These are phyloP conservation scores for Andricus curvator DNA, from an alignment of 2,888 invertebrate species.

Conservation along the genomic window DNA sequence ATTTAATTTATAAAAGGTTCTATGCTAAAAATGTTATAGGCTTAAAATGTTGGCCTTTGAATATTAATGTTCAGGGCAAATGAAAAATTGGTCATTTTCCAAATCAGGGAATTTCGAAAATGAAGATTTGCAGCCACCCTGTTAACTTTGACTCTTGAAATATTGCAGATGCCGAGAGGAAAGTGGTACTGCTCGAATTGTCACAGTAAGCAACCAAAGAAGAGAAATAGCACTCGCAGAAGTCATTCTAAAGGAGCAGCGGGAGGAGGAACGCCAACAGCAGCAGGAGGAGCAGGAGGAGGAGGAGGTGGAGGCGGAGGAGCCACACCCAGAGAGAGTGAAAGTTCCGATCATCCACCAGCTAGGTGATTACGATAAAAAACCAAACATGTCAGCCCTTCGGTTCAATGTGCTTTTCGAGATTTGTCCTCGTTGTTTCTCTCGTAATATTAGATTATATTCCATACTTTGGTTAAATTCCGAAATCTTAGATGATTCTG, in stretches of 20 bases:
- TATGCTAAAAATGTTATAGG: no score
- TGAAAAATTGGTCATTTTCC: no score
- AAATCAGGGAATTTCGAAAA: no score
- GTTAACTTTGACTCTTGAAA: slow-evolving; percentile 13
- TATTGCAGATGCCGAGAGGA: slow-evolving; percentile 85
- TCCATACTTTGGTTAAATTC: neutral
- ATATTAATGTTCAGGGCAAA: no score
- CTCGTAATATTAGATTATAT: slow-evolving; percentile 35
- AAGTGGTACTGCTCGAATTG: slow-evolving; percentile 95
- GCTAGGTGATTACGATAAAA: slow-evolving; percentile 79
- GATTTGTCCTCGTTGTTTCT: slow-evolving; percentile 50
- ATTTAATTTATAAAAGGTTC: no score
- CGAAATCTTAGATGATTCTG: slow-evolving; percentile 54
- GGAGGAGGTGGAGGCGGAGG: slow-evolving; percentile 79
- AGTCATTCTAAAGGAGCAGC: slow-evolving; percentile 70
- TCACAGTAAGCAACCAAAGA: slow-evolving; percentile 88
- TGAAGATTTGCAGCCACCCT: no score
- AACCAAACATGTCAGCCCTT: slow-evolving; percentile 67
- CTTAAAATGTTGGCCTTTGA: no score
- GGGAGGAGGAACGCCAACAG: slow-evolving; percentile 38
- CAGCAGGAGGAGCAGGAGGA: slow-evolving; percentile 66
- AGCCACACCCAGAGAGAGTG: slow-evolving; percentile 81
- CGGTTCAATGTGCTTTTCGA: slow-evolving; percentile 65
- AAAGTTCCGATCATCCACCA: slow-evolving; percentile 81
- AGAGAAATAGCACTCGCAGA: slow-evolving; percentile 78